Base-by-base conservation (phyloP, 2,888 invertebrate species). In the Atrina japonica region DNA sequence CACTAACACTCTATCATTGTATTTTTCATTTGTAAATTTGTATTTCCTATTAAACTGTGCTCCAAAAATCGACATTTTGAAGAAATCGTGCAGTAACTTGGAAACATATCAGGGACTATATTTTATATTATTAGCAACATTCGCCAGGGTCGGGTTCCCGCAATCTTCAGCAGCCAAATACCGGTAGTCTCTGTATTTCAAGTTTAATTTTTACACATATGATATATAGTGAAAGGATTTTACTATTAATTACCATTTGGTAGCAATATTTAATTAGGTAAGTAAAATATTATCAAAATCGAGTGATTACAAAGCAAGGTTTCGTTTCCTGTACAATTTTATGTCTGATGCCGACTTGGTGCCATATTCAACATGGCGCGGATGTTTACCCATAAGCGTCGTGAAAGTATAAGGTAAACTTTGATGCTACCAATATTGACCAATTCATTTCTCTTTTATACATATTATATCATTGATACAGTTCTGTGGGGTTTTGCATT, bases 141-240 rank as follows among this genome's bases (percentile, higher is more conserved):
- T 79, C 77, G 81, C 76, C 82, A 76, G 81, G 83, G 83, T 83
- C 82, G 84, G 83, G 81, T 81, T 81, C 84, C 80, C 75, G 80
- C 79, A 81, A 76, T 81, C 82, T 82, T 78, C 82, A 76, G 84
- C 79, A 79, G 78, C 76, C 72, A 61, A 58, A 35, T 64, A 71
- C 79, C 76, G 79, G 75, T 76, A 59, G 58, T 35, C 40, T 35
- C 35, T 35, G 35, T 35, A 35, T 35, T 35, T 35, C 35, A 35
- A 35, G 35, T 35, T 35, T 35, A 7, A 35, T 35, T 35, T 11
- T 35, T 35, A 7, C 35, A 35, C 35, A 35, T 35, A 11, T 35
- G 35, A 35, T 35, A 35, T 35, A 7, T 35, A 7, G 35, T 35
- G 35, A 35, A 35, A 35, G 35, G 35, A 35, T 35, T 7, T 60